Percentiles rank a stretch among this genome's conserved stretches.
These are phyloP conservation scores for Muraenolepis orangiensis DNA, from an alignment of 2,797 vertebrate genomes.

Conservation along the genomic window DNA sequence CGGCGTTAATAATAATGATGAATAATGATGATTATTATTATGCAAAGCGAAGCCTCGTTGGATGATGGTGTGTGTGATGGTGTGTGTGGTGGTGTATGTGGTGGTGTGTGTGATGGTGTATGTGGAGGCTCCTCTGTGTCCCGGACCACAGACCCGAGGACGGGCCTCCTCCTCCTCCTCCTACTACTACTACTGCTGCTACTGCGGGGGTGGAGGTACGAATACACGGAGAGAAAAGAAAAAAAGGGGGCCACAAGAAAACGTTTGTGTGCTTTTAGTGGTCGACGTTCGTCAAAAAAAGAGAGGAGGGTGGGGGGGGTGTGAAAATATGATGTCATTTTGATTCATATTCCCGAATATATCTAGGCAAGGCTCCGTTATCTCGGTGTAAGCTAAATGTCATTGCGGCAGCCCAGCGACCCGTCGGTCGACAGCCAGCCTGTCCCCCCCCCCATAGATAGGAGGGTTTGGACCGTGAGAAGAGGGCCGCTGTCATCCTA, in stretches of 20 bases:
- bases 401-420: constrained; percentile 42
- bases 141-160: neutral
- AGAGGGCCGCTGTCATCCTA: constrained; percentile 34
- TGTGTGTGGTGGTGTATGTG: neutral
- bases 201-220: constrained; percentile 46
- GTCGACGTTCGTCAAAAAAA: neutral
- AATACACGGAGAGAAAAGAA: constrained; percentile 8
- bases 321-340: neutral
- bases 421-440: constrained; percentile 44
- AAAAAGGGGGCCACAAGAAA: neutral
- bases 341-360: neutral
- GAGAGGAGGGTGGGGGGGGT: no score
- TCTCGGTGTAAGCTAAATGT: constrained; percentile 39
- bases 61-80: neutral
- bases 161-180: constrained; percentile 59
- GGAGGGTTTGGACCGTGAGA: constrained; percentile 12
- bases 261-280: neutral
- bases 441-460: no score
- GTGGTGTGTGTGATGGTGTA: neutral
- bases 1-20: neutral
- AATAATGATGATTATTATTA: no score
- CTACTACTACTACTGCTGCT: no score
- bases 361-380: constrained; percentile 15
- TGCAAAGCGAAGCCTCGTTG: neutral
- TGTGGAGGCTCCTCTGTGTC: neutral